These are phyloP conservation scores for Anadara kagoshimensis DNA, from an alignment of 1,140 invertebrate genomes.

Conservation along the genomic window DNA sequence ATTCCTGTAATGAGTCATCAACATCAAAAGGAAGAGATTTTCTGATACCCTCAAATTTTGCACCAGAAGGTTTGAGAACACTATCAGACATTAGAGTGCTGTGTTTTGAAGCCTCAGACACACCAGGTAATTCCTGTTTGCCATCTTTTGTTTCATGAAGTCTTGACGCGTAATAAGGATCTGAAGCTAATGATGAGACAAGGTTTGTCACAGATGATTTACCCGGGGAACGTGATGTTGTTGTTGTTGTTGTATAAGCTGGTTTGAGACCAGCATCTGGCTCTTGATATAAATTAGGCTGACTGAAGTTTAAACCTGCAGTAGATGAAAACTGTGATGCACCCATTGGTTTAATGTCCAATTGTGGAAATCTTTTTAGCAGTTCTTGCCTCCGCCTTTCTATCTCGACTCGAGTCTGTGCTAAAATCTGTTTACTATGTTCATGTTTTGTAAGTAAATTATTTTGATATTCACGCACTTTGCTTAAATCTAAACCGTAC, in stretches of 20 bases:
- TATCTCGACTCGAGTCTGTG: constrained; percentile 58
- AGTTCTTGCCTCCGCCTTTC: constrained; percentile 51
- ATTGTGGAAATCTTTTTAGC: constrained; percentile 48
- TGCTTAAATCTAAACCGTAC: constrained; percentile 26
- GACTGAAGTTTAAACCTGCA: background rate
- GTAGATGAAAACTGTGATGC: background rate
- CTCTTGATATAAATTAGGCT: constrained; percentile 1
- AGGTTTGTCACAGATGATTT: constrained; percentile 41
- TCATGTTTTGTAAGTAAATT: constrained; percentile 55
- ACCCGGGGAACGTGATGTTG: constrained; percentile 25
- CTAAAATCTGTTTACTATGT: constrained; percentile 56
- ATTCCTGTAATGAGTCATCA: constrained; percentile 48
- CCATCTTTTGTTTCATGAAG: constrained; percentile 19
- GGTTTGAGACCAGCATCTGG: constrained; percentile 8
- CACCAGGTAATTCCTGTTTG: background rate
- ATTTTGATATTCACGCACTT: constrained; percentile 61
- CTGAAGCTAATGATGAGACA: constrained; percentile 44
- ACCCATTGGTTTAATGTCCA: constrained; percentile 38
- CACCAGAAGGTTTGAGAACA: background rate
- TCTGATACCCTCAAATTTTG: constrained; percentile 48
- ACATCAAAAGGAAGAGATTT: constrained; percentile 60
- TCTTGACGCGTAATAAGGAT: constrained; percentile 50
- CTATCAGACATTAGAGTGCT: background rate
- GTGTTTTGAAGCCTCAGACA: constrained; percentile 1
- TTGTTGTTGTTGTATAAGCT: constrained; percentile 8